Percentiles rank a stretch among this genome's conserved stretches.
Conservation (phyloP, 1,140 invertebrate species). For the Aphidius gifuensis region DNA sequence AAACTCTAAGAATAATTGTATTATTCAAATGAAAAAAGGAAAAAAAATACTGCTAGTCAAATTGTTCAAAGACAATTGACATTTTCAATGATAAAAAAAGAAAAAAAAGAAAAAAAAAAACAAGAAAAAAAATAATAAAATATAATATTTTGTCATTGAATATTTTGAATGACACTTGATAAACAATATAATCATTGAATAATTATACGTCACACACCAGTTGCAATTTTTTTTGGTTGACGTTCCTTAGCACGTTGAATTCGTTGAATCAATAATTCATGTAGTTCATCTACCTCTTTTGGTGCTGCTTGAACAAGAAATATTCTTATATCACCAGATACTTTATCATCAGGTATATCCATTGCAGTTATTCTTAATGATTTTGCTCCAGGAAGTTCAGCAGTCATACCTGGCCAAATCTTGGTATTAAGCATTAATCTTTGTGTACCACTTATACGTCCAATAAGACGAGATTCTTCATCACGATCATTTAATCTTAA, state of each 20-base stretch:
- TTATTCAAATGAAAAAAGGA: no score
- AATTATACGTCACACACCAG: constrained; percentile 46
- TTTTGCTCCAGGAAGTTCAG: constrained; percentile 81
- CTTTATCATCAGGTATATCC: constrained; percentile 72
- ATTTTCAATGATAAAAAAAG: neutral
- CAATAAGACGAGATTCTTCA: constrained; percentile 73
- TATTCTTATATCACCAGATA: constrained; percentile 77
- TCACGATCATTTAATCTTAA: constrained; percentile 82
- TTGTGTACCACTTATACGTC: constrained; percentile 82
- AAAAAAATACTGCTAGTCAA: no score
- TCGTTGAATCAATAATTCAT: constrained; percentile 67
- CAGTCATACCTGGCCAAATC: constrained; percentile 89
- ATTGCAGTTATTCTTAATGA: constrained; percentile 85
- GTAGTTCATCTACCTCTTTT: constrained; percentile 73
- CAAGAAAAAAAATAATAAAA: neutral
- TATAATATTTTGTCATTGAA: constrained; percentile 10
- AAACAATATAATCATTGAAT: constrained; percentile 9
- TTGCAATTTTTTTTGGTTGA: constrained; percentile 46
- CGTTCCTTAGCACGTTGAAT: constrained; percentile 56
- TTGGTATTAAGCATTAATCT: constrained; percentile 91
- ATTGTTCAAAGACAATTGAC: no score
- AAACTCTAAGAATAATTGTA: no score
- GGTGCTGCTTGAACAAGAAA: constrained; percentile 78
- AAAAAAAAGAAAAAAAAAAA: neutral
- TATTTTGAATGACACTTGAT: no score